Evolutionary conservation across 2,888 invertebrate genomes (phyloP).

Genomic region (Cryptocheilus praepositus): DNA sequence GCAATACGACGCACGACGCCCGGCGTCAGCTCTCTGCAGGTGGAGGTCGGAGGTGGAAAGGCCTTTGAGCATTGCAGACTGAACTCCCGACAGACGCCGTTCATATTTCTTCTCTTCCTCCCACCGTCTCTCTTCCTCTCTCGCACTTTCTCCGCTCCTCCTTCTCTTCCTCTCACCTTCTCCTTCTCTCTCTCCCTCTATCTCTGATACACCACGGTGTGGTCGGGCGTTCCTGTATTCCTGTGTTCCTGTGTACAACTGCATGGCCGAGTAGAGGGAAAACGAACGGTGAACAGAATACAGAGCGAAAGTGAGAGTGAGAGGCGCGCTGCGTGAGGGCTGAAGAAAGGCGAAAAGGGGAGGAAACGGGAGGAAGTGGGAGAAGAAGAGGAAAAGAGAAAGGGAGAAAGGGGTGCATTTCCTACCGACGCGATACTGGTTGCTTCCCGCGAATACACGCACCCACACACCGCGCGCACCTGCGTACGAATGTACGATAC

Average conservation of each 20-base stretch:
- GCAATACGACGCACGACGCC: no score
- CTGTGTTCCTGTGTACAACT: constrained; percentile 10
- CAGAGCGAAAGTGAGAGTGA: no score
- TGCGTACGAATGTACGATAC: not conserved
- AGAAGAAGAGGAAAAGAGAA: constrained; percentile 3
- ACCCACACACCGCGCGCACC: not conserved
- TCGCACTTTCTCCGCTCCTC: not conserved
- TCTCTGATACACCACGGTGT: not conserved
- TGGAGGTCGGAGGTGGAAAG: constrained; percentile 21
- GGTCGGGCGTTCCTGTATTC: constrained; percentile 14
- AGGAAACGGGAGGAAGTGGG: no score
- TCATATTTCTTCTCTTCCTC: constrained; percentile 35
- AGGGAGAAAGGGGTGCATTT: not conserved
- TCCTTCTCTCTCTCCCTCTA: constrained; percentile 4
- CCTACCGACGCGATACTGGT: constrained; percentile 8
- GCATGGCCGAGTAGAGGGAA: constrained; percentile 7
- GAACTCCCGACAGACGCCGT: constrained; percentile 21
- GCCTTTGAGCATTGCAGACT: constrained; percentile 28
- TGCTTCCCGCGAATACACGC: not conserved
- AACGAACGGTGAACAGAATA: no score
- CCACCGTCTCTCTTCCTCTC: not conserved
- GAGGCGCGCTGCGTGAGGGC: constrained; percentile 12
- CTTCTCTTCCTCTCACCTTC: no score
- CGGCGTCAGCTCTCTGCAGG: not conserved
- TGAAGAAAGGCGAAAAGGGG: constrained; percentile 11